Base-by-base conservation (phyloP, 2,113 vertebrate genomes). In the Chloropsis hardwickii region DNA sequence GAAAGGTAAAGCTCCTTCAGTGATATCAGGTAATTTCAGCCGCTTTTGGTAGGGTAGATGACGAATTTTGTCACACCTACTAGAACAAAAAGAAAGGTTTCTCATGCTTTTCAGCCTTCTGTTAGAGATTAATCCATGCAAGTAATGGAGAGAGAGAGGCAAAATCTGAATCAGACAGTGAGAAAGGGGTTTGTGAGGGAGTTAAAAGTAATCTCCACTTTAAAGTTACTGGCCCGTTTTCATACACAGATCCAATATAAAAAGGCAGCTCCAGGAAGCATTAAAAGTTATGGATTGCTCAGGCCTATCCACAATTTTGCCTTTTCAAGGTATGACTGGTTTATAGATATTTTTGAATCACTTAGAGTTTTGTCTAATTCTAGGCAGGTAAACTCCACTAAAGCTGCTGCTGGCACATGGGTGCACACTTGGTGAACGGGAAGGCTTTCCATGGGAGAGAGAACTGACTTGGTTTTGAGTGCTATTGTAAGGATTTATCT, bases 381-480 rank as follows among this genome's bases (percentile, higher is more conserved):
- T 54, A 81, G 42, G 24, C 45, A 91, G 16, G 50, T 23, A 45
- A 94, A 72, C 19, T n/a, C 28, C n/a, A 21, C 33, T 65, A 1
- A 39, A 90, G 40, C 14, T 66, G 37, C 16, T 58, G 12, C 44
- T 35, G 57, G 5, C 10, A 19, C 15, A 29, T 0, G 0, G 14
- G 15, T 84, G 25, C 14, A 35, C 7, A 8, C 33, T 60, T 67
- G 25, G 57, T 71, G 39, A 70, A 45, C 27, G 37, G 13, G 45
- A 79, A 69, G 25, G 6, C 15, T 77, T 83, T 61, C 29, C 39
- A 20, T 12, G 39, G 39, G 39, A 54, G 39, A 76, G 12, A 70
- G 10, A 78, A 56, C 22, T n/a, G 21, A 48, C 35, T 60, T 48
- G 22, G 29, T 42, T 86, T 92, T 66, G 74, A 53, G 44, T 40